Evolutionary conservation across 1,140 invertebrate species (phyloP), one percentile per base, ranked within the genome.

Genomic region (Zaprionus nigranus): DNA sequence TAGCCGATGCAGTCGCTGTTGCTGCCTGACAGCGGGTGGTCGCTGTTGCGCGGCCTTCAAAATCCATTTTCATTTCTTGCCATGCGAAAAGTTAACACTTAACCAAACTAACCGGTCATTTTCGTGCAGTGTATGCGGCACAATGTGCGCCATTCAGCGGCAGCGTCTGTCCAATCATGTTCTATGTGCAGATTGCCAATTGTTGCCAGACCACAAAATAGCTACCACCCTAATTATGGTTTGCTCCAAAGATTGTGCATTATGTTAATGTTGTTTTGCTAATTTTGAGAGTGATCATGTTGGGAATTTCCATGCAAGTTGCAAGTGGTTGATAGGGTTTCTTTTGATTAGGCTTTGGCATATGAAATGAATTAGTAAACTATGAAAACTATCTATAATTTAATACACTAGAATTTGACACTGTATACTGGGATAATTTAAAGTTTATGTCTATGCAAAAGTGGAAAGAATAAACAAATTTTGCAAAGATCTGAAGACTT

Each of bases 61-160:
- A 24, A 66, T 28, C 51, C 30, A 69, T 80, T 75, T 88, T 78
- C 71, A 81, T 88, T 83, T 87, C 81, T 83, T 43, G 56, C 69
- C 69, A 46, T 61, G 76, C 53, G 38, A 63, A 58, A 87, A 87
- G 78, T 81, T 87, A 88, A 58, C 84, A 83, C 75, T 40, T 15
- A 43, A 43, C 46, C 62, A 20, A 28, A 51, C 46, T 43, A 28
- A 59, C 38, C 20, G 51, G 28, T 68, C 28, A 40, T 61, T 58
- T 69, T 79, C 22, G 59, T 54, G 30, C 77, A 79, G 84, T 78
- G 73, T 66, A 75, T 11, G 17, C 5, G 43, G 30, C 26, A 59
- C 20, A 54, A 36, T 61, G 65, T 38, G 20, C 12, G 20, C 9
- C 12, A 5, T 40, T 30, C 28, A 30, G 28, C 28, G 7, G 2